Conservation (phyloP, 2,113 vertebrate species). For the Donacobius atricapilla region DNA sequence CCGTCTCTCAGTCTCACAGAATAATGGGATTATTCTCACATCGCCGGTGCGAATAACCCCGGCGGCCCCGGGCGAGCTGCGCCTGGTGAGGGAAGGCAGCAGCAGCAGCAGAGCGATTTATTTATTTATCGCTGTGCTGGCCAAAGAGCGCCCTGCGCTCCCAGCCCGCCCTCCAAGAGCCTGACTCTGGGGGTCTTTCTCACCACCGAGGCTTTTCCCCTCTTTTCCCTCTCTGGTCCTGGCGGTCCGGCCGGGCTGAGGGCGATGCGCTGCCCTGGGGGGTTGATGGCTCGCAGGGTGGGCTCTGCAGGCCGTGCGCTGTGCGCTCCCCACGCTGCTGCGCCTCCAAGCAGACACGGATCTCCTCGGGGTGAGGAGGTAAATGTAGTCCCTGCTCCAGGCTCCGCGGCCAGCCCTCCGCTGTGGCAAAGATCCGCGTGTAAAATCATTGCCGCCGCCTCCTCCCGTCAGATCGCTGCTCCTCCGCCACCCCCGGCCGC, state of each 20-base stretch:
- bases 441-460: no score
- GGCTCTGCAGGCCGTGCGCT: background rate
- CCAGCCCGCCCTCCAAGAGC: background rate
- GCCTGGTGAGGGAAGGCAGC: background rate
- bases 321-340: no score
- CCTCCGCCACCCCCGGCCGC: no score
- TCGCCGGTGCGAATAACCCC: no score
- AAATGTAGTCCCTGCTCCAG: no score
- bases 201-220: background rate
- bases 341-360: no score
- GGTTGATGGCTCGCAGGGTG: constrained; percentile 21
- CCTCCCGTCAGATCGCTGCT: no score
- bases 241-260: background rate
- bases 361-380: no score
- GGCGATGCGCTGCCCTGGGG: background rate
- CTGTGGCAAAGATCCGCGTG: no score
- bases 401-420: no score
- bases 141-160: background rate
- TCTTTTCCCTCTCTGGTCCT: background rate
- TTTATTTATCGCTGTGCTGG: background rate
- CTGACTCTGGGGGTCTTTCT: background rate
- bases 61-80: background rate
- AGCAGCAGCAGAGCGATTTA: background rate
- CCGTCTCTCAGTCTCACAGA: no score
- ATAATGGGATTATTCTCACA: no score